Base-by-base conservation (phyloP, 2,888 invertebrate genomes). In the Protophormia terraenovae region DNA sequence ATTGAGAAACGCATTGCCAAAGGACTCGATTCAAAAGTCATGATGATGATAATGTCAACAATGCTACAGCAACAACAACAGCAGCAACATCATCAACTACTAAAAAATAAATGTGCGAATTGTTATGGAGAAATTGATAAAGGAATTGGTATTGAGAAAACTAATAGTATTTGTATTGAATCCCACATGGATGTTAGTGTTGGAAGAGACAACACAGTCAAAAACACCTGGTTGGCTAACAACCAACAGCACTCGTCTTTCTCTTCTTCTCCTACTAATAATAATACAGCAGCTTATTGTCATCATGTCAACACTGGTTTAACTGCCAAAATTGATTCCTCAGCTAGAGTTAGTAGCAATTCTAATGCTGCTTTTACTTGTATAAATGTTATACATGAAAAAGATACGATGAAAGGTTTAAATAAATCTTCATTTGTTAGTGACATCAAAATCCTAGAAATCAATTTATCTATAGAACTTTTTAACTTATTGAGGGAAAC, bases 401-500 rank as follows among this genome's bases (percentile, higher is more conserved):
- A 35, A 1, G 4, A 10, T 27, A 32, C 0, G 27, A 27, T 50
- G 69, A 62, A 22, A n/a, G 60, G 14, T 60, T 58, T 71, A 71
- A 78, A 50, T 77, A 86, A 79, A 72, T 71, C 84, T 66, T 73
- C 71, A 47, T 53, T 81, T 84, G 55, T 69, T 69, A 82, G 41
- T 77, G 82, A 79, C 71, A 72, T 53, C 55, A 81, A 84, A 86
- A 83, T 86, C 19, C 87, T 91, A 58, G 86, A 89, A 71, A 88
- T 90, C 8, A 90, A 91, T 85, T 89, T 90, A 35, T 89, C 91
- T 1, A 55, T 76, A 7, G 92, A 96, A 94, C 93, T 98, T 72
- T 95, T 94, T 38, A 95, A 95, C 86, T 93, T 97, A 47, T 92
- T 98, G 27, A 94, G 96, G 75, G 98, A 98, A 93, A 96, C 97